A percentile compares a stretch with the other conserved stretches of the same genome.
Conservation (phyloP, 2,113 vertebrate species). For the Paramisgurnus dabryanus region DNA sequence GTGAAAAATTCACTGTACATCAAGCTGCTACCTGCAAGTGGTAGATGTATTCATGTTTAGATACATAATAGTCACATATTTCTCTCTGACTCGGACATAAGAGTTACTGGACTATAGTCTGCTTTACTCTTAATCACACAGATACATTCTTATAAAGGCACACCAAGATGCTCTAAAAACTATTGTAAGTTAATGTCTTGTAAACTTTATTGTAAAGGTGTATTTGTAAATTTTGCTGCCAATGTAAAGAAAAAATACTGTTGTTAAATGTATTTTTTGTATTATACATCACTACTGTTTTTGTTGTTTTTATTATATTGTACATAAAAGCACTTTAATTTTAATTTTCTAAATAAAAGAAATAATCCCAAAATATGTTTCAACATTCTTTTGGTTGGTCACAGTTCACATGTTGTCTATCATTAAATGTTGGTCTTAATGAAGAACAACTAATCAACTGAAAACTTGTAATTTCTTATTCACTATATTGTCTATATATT, state of each 20-base stretch:
- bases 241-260: slow-evolving; percentile 69
- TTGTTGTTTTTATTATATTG: slow-evolving; percentile 72
- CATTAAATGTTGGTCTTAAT: too few relatives aligned
- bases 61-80: slow-evolving; percentile 23
- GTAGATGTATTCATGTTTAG: slow-evolving; percentile 19
- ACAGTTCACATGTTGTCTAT: too few relatives aligned
- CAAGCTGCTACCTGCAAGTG: slow-evolving; percentile 19
- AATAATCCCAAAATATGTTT: slow-evolving; percentile 55
- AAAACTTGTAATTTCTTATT: too few relatives aligned
- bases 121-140: slow-evolving; percentile 18
- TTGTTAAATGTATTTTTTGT: slow-evolving; percentile 78
- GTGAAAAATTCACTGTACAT: slow-evolving; percentile 40
- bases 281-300: slow-evolving; percentile 73
- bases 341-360: slow-evolving; percentile 79
- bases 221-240: slow-evolving; percentile 79
- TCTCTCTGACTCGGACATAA: slow-evolving; percentile 34
- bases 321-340: slow-evolving; percentile 83
- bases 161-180: slow-evolving; percentile 59
- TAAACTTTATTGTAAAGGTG: slow-evolving; percentile 70
- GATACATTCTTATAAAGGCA: slow-evolving; percentile 52
- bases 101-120: slow-evolving; percentile 15
- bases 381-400: background rate
- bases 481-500: background rate
- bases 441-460: too few relatives aligned
- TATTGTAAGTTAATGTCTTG: slow-evolving; percentile 63